Conservation (phyloP, 2,113 vertebrate genomes). For the Ia io region DNA sequence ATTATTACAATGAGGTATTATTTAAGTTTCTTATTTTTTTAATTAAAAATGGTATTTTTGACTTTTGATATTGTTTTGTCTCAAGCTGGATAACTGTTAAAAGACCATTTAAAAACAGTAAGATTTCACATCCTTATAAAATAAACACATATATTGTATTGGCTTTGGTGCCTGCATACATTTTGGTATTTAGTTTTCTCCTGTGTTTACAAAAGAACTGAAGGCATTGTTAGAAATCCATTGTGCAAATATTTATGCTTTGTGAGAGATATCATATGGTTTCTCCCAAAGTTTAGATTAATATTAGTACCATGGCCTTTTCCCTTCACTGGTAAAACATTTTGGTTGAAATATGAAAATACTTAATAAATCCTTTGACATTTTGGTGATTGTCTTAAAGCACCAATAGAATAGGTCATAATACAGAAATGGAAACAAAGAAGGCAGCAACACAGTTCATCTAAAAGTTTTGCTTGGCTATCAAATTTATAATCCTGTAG, state of each 20-base stretch:
- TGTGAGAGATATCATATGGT: background rate
- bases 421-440: background rate
- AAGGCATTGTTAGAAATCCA: background rate
- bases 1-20: background rate
- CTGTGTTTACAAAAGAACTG: rapidly evolving
- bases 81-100: background rate
- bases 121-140: background rate
- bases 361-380: background rate
- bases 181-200: background rate
- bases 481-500: background rate
- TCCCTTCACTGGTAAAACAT: background rate
- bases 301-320: background rate
- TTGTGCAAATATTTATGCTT: background rate
- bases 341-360: background rate
- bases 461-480: background rate
- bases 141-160: background rate
- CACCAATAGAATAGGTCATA: background rate
- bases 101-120: background rate
- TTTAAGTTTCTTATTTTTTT: background rate
- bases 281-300: background rate
- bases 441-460: background rate
- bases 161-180: background rate
- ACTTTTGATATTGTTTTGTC: background rate
- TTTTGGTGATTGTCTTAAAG: background rate
- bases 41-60: background rate